Conservation (phyloP, 2,888 invertebrate species). For the Ophion slaviceki region DNA sequence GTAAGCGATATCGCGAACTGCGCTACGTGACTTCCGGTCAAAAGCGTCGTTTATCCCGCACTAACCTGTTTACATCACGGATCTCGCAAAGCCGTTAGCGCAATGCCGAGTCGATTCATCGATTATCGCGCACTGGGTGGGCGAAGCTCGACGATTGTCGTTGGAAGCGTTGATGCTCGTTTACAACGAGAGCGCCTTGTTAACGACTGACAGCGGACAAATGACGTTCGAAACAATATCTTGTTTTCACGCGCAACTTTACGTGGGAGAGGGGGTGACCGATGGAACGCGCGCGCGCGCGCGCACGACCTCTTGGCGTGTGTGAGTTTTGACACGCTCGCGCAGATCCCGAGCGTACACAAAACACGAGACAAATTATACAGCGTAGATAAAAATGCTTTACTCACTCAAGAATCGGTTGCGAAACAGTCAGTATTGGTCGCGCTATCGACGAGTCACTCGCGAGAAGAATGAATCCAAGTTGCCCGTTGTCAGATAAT, state of each 20-base stretch:
- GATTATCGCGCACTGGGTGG: background rate
- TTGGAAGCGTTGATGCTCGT: background rate
- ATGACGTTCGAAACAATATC: conserved; percentile 42
- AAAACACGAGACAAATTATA: conserved; percentile 4
- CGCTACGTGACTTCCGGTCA: conserved; percentile 35
- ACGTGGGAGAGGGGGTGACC: background rate
- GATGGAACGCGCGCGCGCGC: background rate
- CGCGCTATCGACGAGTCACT: background rate
- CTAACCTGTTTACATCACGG: conserved; percentile 25
- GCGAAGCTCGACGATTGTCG: background rate
- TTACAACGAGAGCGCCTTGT: conserved; percentile 8
- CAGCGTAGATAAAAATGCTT: conserved; percentile 23
- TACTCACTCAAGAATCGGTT: conserved; percentile 16
- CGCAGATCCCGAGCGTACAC: background rate
- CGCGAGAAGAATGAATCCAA: conserved; percentile 5
- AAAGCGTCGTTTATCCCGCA: conserved; percentile 31
- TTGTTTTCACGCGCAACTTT: conserved; percentile 26
- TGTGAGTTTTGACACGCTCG: background rate
- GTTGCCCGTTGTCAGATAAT: background rate
- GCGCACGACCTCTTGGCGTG: conserved; percentile 32
- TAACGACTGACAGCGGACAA: conserved; percentile 46
- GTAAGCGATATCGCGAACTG: background rate
- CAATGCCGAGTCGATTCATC: background rate
- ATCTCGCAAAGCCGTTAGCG: conserved; percentile 5
- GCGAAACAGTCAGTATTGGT: background rate